phyloP scores from a whole-genome alignment of 2,888 invertebrate species.

The Brachyptera risi region DNA sequence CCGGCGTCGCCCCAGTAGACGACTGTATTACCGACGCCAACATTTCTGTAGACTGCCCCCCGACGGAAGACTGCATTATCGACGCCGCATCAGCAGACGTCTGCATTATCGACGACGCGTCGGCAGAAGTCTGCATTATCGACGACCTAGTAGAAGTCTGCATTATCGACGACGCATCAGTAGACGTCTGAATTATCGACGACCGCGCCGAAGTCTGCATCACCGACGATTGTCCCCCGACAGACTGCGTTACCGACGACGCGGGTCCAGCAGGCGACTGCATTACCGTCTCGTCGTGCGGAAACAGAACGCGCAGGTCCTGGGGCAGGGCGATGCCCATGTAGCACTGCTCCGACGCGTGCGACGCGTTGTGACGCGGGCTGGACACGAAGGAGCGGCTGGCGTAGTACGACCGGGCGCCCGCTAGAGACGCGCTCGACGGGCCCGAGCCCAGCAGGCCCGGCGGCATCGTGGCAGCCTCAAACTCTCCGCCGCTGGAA shows the following conservation, averaged over 20 bases:
- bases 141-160: too few relatives aligned
- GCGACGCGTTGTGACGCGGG: neutral
- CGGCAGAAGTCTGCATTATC: too few relatives aligned
- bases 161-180: too few relatives aligned
- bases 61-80: too few relatives aligned
- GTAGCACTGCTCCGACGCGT: slow-evolving; percentile 47
- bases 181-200: too few relatives aligned
- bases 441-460: slow-evolving; percentile 16
- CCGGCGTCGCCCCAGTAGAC: too few relatives aligned
- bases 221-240: too few relatives aligned
- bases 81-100: too few relatives aligned
- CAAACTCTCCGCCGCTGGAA: slow-evolving; percentile 33
- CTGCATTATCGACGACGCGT: too few relatives aligned
- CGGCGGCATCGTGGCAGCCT: slow-evolving; percentile 28
- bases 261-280: slow-evolving; percentile 22
- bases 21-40: too few relatives aligned
- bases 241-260: neutral
- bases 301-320: slow-evolving; percentile 63
- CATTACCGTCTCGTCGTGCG: slow-evolving; percentile 48
- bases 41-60: too few relatives aligned
- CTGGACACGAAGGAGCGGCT: slow-evolving; percentile 14
- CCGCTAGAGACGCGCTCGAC: slow-evolving; percentile 22
- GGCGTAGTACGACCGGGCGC: slow-evolving; percentile 21
- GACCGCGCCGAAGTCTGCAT: too few relatives aligned
- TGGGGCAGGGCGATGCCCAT: slow-evolving; percentile 73